Percentiles rank a stretch among this genome's conserved stretches.
Evolutionary conservation across 2,113 vertebrate genomes (phyloP).

Genomic region (Meles meles): DNA sequence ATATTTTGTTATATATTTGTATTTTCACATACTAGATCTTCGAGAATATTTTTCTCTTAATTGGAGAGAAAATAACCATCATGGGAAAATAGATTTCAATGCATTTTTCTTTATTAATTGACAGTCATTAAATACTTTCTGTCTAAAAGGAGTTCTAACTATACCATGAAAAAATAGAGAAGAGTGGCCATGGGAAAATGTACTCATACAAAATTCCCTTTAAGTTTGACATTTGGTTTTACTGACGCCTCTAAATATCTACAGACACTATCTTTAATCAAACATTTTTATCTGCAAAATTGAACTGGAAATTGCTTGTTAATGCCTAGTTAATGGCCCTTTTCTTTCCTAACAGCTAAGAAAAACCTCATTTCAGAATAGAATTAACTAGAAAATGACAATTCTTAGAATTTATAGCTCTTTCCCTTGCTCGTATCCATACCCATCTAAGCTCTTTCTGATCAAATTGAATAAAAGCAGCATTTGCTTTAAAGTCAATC

Average conservation of each 20-base stretch:
- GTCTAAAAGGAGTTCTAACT: background rate
- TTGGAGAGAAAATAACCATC: background rate
- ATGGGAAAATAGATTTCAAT: background rate
- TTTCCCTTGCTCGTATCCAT: constrained; percentile 21
- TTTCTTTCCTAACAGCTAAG: constrained; percentile 59
- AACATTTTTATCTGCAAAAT: constrained; percentile 71
- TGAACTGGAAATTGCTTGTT: constrained; percentile 67
- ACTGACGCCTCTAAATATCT: constrained; percentile 58
- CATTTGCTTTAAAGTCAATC: background rate
- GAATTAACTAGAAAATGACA: constrained; percentile 67
- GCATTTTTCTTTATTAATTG: background rate
- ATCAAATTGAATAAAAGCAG: constrained; percentile 57
- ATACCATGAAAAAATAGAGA: background rate
- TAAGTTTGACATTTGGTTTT: constrained; percentile 32
- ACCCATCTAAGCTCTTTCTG: constrained; percentile 17
- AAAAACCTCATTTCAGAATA: constrained; percentile 58
- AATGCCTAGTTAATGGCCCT: constrained; percentile 61
- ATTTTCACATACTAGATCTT: background rate
- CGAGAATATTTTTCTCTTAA: background rate
- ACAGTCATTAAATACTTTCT: background rate
- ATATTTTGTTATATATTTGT: background rate
- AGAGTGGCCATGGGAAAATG: background rate
- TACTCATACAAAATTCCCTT: background rate
- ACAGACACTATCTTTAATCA: constrained; percentile 63
- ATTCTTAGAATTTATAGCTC: constrained; percentile 47